Base-by-base conservation (phyloP, 2,888 invertebrate genomes). In the Xanthorhoe spadicearia region DNA sequence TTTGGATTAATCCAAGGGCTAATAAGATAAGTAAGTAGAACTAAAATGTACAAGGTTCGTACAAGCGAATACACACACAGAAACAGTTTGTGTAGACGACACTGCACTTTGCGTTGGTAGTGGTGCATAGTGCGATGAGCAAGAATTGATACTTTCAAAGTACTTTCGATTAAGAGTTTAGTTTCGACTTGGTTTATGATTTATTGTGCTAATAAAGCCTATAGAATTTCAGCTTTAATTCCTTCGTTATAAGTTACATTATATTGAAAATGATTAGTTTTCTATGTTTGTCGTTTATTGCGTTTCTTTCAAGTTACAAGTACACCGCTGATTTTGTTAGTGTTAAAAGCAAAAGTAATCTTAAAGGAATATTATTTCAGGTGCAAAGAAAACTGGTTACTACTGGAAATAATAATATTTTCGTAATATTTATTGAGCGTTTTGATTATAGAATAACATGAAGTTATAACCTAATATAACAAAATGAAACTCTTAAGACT, bases 1-100 rank as follows among this genome's bases (percentile, higher is more conserved):
- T 83, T 81, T 74, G 75, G 78, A 83, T 83, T 84, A 82, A 79
- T 81, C 80, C 76, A 83, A 85, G 82, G 83, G 80, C 74, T 83
- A 78, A n/a, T n/a, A n/a, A 84, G 87, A 88, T 87, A 90, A 88
- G 85, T 83, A 78, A 82, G 84, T 83, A 83, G 81, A 85, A 87
- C 86, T 88, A 80, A 92, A 91, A 87, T 87, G 83, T 79, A 84
- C 87, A 85, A 90, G 90, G 90, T 90, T 88, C 84, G 82, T 88
- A 88, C 87, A 83, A 86, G 86, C 88, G 82, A 83, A 86, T 79
- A 79, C 83, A 86, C 87, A 87, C 88, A 91, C 90, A 76, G 66
- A 7, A 57, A 28, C 43, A 63, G 55, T 49, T 61, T 80, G 79
- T 84, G 82, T 82, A 73, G 79, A 86, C 85, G 81, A 81, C 81